Evolutionary conservation across 2,113 vertebrate species (phyloP).

Genomic region (Grallaria varia): DNA sequence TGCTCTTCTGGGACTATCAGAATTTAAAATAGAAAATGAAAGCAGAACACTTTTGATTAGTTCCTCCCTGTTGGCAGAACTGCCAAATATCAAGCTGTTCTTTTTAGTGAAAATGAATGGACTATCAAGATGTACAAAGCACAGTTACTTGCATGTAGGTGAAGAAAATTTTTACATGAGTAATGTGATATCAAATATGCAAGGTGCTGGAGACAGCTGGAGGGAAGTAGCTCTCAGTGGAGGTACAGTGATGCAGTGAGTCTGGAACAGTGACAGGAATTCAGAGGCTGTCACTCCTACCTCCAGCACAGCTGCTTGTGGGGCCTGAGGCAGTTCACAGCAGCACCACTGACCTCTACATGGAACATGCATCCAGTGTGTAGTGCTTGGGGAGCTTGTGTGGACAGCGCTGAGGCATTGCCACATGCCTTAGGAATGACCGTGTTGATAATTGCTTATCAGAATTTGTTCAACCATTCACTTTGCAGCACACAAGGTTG

Average conservation of each 20-base stretch:
- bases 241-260: fast-evolving
- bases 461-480: fast-evolving
- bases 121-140: neutral
- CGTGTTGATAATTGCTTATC: neutral
- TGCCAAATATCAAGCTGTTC: neutral
- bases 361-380: neutral
- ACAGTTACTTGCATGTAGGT: neutral
- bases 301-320: fast-evolving
- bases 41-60: neutral
- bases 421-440: fast-evolving
- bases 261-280: neutral
- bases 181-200: neutral
- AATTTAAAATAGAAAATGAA: neutral
- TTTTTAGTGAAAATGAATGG: neutral
- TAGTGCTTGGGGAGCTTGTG: neutral
- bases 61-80: neutral
- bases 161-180: neutral
- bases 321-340: neutral
- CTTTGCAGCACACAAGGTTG: neutral
- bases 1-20: neutral
- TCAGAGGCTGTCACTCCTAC: neutral
- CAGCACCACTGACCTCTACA: fast-evolving
- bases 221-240: neutral
- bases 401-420: fast-evolving
- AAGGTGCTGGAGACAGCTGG: neutral